Percentiles rank a stretch among this genome's conserved stretches.
phyloP scores from a whole-genome alignment of 1,140 invertebrate genomes.

The Cydia pomonella region DNA sequence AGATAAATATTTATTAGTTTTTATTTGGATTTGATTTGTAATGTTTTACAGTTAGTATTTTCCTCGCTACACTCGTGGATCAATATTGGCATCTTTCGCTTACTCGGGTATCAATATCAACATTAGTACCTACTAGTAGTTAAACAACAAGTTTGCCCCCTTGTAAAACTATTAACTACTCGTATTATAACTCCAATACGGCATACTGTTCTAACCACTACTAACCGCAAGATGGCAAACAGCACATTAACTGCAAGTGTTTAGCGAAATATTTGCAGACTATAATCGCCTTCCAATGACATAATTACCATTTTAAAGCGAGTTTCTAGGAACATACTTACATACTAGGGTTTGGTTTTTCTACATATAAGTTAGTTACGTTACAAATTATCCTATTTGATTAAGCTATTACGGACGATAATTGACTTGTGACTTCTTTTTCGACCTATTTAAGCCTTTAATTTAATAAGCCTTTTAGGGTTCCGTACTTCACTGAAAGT shows the following conservation, averaged over 20 bases:
- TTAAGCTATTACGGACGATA: not conserved
- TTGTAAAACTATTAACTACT: not conserved
- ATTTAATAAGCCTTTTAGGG: no score
- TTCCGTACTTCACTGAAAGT: no score
- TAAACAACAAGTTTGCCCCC: no score
- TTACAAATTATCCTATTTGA: not conserved
- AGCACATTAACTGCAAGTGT: not conserved
- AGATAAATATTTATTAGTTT: no score
- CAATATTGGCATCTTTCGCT: no score
- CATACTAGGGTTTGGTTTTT: not conserved
- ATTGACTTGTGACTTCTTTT: no score
- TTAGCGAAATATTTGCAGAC: not conserved
- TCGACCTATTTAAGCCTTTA: no score
- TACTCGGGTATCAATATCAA: no score
- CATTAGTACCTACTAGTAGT: no score
- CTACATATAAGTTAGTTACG: not conserved
- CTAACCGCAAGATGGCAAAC: slow-evolving; percentile 1
- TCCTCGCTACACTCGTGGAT: no score
- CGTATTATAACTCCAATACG: not conserved
- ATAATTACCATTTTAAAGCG: slow-evolving; percentile 3
- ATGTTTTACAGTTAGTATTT: no score
- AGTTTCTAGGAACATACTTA: not conserved
- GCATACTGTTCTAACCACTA: not conserved
- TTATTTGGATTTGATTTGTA: no score
- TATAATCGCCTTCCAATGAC: not conserved